Base-by-base conservation (phyloP, 2,797 vertebrate species). In the Gila robusta region DNA sequence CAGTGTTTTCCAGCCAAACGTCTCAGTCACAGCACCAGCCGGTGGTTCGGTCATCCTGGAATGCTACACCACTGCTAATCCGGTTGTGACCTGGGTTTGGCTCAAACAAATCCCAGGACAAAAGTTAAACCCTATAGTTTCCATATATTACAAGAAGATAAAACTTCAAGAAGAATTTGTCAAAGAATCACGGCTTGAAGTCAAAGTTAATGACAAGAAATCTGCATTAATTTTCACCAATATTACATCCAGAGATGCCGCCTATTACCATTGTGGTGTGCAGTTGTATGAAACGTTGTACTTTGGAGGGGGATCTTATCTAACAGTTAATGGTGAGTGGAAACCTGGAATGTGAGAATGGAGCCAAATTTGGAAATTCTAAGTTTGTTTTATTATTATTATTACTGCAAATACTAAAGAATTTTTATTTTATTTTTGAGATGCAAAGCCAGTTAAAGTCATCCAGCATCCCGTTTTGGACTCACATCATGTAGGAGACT, bases 381-480 rank as follows among this genome's bases (percentile, higher is more conserved):
- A 64, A 32, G 14, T 62, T 26, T 14, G 11, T 54, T 56, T 54
- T 77, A 54, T 21, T 37, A 12, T 21, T 37, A 12, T 77, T 56
- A 56, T 23, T 77, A 21, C 19, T 77, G 12, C 49, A 1, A 9
- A 5, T 32, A 74, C 70, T 47, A 19, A 54, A 47, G 11, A 49
- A 14, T 37, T 41, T 5, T 9, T 14, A 6, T 26, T 79, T 35
- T 41, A 41, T n/a, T 41, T 41, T 26, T 10, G 10, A 79, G 54
- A 79, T 62, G 35, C 14, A 62, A 79, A 62, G 23, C 23, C 76
- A 11, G 1, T 79, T 62, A 19, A 79, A 41, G 37, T 79, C 23
- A 62, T 41, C 37, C 76, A 79, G 52, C 32, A 59, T 10, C 89
- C 88, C 1, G 71, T 21, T 21, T 89, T 88, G 72, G 89, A 89